Conservation (phyloP, 2,113 vertebrate species). For the Garra rufa region DNA sequence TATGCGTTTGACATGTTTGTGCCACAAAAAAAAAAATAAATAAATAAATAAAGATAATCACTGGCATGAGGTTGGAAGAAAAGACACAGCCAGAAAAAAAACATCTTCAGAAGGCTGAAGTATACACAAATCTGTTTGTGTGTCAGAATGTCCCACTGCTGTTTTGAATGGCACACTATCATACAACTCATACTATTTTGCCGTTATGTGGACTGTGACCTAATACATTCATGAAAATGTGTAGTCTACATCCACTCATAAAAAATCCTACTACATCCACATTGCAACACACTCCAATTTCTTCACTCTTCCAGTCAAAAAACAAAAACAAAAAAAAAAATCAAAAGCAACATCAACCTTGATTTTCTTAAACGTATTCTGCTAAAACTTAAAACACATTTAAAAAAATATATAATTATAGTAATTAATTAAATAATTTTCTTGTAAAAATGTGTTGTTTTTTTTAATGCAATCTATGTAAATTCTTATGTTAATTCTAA, state of each 20-base stretch:
- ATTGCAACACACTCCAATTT: neutral
- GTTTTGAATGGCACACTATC: neutral
- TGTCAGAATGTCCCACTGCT: neutral
- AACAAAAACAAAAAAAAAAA: neutral
- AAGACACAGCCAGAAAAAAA: conserved; percentile 47
- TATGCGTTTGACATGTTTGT: conserved; percentile 59
- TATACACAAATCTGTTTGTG: conserved; percentile 40
- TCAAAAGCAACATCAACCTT: neutral
- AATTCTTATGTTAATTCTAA: no score
- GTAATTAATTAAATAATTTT: neutral
- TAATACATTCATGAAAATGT: neutral
- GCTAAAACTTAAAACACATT: neutral
- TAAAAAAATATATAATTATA: no score
- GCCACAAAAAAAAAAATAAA: conserved; percentile 60
- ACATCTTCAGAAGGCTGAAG: conserved; percentile 58
- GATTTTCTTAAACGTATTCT: neutral
- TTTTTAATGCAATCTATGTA: no score
- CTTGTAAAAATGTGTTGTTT: no score
- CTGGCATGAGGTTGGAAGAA: conserved; percentile 52
- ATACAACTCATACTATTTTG: neutral
- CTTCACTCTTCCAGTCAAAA: neutral
- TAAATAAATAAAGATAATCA: conserved; percentile 19
- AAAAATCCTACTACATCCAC: no score
- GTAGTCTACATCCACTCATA: no score
- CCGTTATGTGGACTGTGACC: neutral